Base-by-base conservation (phyloP, 2,113 vertebrate species). In the Paralichthys olivaceus region DNA sequence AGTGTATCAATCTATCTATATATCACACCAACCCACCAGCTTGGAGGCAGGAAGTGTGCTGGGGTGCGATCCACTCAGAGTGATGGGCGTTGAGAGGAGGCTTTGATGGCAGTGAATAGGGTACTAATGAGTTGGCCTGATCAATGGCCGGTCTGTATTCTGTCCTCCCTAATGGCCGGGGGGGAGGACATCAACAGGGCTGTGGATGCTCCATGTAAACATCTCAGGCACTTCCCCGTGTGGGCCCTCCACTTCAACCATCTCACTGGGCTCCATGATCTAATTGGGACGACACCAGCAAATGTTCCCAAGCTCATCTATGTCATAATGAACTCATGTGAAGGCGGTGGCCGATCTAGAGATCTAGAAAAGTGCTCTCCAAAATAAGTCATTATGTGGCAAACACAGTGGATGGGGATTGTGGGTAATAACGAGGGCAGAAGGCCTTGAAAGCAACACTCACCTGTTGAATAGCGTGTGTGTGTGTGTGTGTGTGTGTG, bases 71-170 rank as follows among this genome's bases (percentile, higher is more conserved):
- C 75, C 79, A 77, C 84, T 88, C 75, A 62, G 58, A 68, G n/a
- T 19, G 75, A 80, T 84, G 85, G 83, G 58, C 19, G 34, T 68
- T 49, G 75, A 87, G 87, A 87, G 84, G 78, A 83, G 69, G 80
- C 87, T 84, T 87, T 84, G 90, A 87, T 87, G 88, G 85, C 11
- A 47, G 63, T 88, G 90, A 88, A 89, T 80, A 72, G 90, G 69
- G 79, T 93, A 89, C 88, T 91, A 91, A 93, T 91, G 90, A 93
- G 89, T 84, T 59, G 72, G 82, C 71, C 84, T 89, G 70, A 90
- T 91, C 88, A 90, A 93, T 90, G 88, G 81, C 79, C 23, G 6
- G 81, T 79, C 83, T 90, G 90, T 93, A 22, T 83, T 89, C 83
- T 75, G 91, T 69, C 72, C 75, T 87, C 66, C 37, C 73, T 89